Base-by-base conservation (phyloP, 2,113 vertebrate genomes). In the Tretioscincus oriximinensis region DNA sequence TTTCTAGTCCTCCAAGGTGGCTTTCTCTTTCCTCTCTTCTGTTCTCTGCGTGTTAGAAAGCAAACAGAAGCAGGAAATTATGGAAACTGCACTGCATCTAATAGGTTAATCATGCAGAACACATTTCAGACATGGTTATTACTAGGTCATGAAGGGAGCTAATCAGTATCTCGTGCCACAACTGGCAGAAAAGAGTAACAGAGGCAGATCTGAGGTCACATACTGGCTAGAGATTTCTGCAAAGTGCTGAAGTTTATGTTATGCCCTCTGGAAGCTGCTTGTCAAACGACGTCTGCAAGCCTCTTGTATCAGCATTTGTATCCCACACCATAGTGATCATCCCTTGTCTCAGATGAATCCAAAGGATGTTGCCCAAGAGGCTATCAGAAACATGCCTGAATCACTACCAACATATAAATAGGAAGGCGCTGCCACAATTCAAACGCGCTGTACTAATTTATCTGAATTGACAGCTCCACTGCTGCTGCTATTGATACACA, bases 81-180 rank as follows among this genome's bases (percentile, higher is more conserved):
- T 49, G 71, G 75, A 26, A 83, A 24, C 64, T 45, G 63, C 64
- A 71, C 69, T 77, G 75, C 28, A 72, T 77, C 81, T 83, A 71
- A 77, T 67, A 73, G 81, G 76, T 66, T 78, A 73, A 78, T 83
- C 70, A 78, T 61, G 61, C 75, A 77, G 76, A 83, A 67, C 76
- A 67, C 76, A 83, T 66, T 76, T 77, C 68, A 72, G 75, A 66
- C 29, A 60, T 78, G 69, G 76, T 73, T 83, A 73, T 73, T 67
- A 73, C 24, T 65, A 31, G 26, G 75, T 75, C 47, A 77, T 76
- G 54, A 82, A 82, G 80, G 70, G 66, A 70, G 73, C 67, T 82
- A 82, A 82, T 76, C 80, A 28, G 54, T 76, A 45, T 78, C 69
- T 78, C 69, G 31, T 78, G 81, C 81, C 60, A 29, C 16, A 26